Evolutionary conservation across 2,888 invertebrate genomes (phyloP), one percentile per base, ranked within the genome.

Genomic region (Sepiola atlantica): DNA sequence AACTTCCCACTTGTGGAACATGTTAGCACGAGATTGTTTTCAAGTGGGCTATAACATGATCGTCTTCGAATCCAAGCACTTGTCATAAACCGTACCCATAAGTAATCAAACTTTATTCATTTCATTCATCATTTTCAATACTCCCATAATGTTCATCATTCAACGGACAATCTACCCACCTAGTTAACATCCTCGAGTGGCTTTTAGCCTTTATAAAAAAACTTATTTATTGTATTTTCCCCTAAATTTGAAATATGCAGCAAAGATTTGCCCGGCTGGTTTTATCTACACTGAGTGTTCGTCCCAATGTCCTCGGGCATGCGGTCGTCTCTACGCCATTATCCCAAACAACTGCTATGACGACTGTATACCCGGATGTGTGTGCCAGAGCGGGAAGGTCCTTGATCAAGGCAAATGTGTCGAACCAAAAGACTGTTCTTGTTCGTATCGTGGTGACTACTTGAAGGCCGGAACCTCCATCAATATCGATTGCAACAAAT

Each of bases 301-400:
- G 6, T 94, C 94, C 0, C 55, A 93, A n/a, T 95, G 95, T 55
- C 94, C 95, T 21, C 55, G 61, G n/a, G 95, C 95, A 10, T 95
- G 95, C 92, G 92, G 55, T 32, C 35, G 93, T 6, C 55, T 95
- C 20, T 92, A 94, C 35, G 55, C 55, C 21, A 90, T 94, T 20
- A 90, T 91, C 55, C 94, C 94, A 6, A 77, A 55, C n/a, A 55
- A 93, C n/a, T 95, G 95, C 90, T 54, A 57, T 4, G 55, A 93
- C 93, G 97, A 97, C 10, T 99, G 99, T 96, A 98, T 98, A 94
- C 99, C 99, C 97, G 99, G 99, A 0, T 99, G 99, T 97, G 98
- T 98, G 97, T 99, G 99, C 97, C 98, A 98, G 0, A 97, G 98
- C 20, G 99, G 98, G 0, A 98, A 98, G 0, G 98, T 98, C 94